Evolutionary conservation across 1,140 invertebrate genomes (phyloP), one percentile per base, ranked within the genome.

Genomic region (Zaprionus vittiger): DNA sequence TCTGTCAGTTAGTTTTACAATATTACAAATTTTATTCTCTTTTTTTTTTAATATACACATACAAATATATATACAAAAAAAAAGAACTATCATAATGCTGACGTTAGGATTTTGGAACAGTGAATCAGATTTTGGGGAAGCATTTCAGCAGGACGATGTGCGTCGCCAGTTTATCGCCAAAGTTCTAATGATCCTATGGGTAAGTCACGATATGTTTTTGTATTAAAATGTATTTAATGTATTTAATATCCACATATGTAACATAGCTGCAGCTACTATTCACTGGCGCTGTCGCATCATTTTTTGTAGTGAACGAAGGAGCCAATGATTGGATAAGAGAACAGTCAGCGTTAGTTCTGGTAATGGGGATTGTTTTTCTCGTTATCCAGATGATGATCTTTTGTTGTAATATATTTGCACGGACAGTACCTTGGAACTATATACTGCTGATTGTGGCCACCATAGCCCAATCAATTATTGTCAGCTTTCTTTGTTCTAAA

Each of bases 321-420:
- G 47, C 47, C 20, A 11, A 14, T 5, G 47, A 52, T 14, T 52
- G 47, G 47, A 14, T 52, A 14, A 20, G 20, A 1, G 0, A 0
- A 1, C 20, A 22, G 5, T 0, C 14, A 11, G 12, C 14, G 4
- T 22, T 49, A 24, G 0, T 0, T 4, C 0, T 52, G 1, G 12
- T 24, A 5, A 11, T 9, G 9, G 0, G 4, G 4, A 0, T 9
- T 2, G 2, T 52, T 22, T 52, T 14, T 4, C 1, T 49, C 0
- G 3, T 14, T 5, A 20, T 52, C 12, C 20, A 52, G 20, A 2
- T 52, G 2, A 12, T 12, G 11, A 0, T 52, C 9, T 14, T 52
- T 5, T 52, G 47, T 52, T 52, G 20, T 52, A 52, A 6, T 7
- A 5, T 0, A 0, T 2, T n/a, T 2, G 47, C 47, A 12, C 47